phyloP scores from a whole-genome alignment of 2,888 invertebrate species.

The Tenodera sinensis region DNA sequence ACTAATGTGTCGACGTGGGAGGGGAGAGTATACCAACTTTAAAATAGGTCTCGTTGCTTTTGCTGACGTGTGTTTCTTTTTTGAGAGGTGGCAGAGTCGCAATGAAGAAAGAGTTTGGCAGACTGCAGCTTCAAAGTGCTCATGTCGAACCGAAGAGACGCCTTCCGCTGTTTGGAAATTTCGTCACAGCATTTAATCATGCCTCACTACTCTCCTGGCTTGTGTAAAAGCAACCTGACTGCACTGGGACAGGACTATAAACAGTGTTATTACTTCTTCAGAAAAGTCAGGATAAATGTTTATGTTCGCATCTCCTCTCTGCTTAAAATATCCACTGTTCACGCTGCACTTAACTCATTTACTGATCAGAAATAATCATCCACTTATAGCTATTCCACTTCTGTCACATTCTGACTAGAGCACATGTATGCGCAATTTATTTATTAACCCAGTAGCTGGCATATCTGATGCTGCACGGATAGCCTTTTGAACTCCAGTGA shows the following conservation, averaged over 20 bases:
- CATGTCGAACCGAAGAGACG: neutral
- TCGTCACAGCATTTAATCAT: conserved; percentile 16
- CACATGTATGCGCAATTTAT: no score
- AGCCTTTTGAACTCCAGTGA: no score
- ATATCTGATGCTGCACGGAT: no score
- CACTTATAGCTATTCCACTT: no score
- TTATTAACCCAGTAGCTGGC: no score
- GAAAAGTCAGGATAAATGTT: neutral
- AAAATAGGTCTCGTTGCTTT: conserved; percentile 14
- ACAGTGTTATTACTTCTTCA: neutral
- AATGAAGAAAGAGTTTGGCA: conserved; percentile 1
- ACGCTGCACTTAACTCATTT: no score
- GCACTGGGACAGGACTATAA: neutral
- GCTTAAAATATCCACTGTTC: no score
- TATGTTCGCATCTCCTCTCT: neutral
- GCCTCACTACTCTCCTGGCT: neutral
- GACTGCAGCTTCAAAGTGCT: neutral
- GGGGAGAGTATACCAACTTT: conserved; percentile 2
- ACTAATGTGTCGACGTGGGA: conserved; percentile 9
- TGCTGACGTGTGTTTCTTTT: conserved; percentile 15
- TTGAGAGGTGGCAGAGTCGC: neutral
- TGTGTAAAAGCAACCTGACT: neutral
- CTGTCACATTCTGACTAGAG: no score
- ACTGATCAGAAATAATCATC: no score
- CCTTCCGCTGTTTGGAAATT: conserved; percentile 6